These are phyloP conservation scores for Poecilia gillii DNA, from an alignment of 2,797 vertebrate species.

Conservation along the genomic window DNA sequence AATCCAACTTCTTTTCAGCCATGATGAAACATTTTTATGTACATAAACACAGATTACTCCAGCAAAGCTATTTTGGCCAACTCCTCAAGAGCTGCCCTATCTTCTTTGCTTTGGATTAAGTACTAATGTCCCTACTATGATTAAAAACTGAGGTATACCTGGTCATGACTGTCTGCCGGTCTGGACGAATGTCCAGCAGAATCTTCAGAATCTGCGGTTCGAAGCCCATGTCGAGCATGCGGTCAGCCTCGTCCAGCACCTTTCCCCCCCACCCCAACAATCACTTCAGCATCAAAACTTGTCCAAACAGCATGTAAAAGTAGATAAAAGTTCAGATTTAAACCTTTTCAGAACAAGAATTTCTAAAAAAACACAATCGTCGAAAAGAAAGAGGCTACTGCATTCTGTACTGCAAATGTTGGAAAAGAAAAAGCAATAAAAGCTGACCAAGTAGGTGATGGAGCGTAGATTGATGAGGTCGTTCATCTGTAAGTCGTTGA, in stretches of 20 bases:
- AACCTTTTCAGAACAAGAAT: neutral
- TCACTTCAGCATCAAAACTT: neutral
- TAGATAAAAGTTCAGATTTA: neutral
- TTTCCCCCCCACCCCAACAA: slow-evolving; percentile 50
- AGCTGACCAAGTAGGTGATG: slow-evolving; percentile 92
- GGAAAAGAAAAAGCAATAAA: neutral
- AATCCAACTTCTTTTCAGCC: neutral
- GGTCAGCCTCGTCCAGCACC: slow-evolving; percentile 98
- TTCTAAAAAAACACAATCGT: neutral
- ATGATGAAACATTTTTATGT: neutral
- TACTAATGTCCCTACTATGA: neutral
- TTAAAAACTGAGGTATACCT: slow-evolving; percentile 77
- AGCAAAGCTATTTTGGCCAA: neutral
- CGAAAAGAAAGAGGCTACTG: neutral
- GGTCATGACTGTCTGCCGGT: slow-evolving; percentile 96
- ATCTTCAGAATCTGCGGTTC: slow-evolving; percentile 99
- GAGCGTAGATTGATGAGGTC: slow-evolving; percentile 88
- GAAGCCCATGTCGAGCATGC: slow-evolving; percentile 99
- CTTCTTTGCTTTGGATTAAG: neutral
- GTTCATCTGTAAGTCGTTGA: slow-evolving; percentile 97
- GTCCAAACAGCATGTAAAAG: neutral
- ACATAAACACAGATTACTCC: neutral
- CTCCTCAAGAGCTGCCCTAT: neutral
- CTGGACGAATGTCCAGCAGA: slow-evolving; percentile 92
- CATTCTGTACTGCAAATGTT: neutral